phyloP scores from a whole-genome alignment of 2,797 vertebrate species.

The Thalassophryne amazonica region DNA sequence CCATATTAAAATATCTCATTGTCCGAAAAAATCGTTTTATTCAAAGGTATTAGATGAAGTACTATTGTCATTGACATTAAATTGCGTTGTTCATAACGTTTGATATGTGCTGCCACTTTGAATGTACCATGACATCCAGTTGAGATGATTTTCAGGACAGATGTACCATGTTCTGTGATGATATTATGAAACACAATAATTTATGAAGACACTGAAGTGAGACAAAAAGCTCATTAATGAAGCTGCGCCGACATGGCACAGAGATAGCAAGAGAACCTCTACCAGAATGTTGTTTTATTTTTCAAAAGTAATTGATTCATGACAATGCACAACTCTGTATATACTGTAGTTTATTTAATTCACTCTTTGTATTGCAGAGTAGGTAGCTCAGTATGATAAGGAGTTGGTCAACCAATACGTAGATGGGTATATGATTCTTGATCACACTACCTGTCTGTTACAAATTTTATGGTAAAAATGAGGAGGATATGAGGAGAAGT shows the following conservation, averaged over 20 bases:
- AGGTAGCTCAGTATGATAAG: too few species aligned
- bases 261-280: slow-evolving; percentile 10
- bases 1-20: background rate
- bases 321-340: slow-evolving; percentile 1
- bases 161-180: slow-evolving; percentile 24
- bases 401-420: too few species aligned
- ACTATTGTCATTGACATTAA: background rate
- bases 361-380: background rate
- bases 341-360: slow-evolving; percentile 3
- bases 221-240: slow-evolving; percentile 42
- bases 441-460: too few species aligned
- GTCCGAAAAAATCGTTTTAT: background rate
- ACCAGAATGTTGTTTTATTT: slow-evolving; percentile 10
- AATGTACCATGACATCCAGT: background rate
- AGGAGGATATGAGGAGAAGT: too few species aligned
- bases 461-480: too few species aligned
- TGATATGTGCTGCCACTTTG: background rate
- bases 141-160: slow-evolving; percentile 23
- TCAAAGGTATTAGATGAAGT: too few species aligned
- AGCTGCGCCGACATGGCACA: slow-evolving; percentile 28
- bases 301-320: slow-evolving; percentile 1
- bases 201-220: slow-evolving; percentile 24
- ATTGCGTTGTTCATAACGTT: slow-evolving; percentile 20
- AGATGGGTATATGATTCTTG: too few species aligned
- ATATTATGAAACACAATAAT: slow-evolving; percentile 12